Conservation (phyloP, 2,113 vertebrate species). For the Ptilorrhoa leucosticta region DNA sequence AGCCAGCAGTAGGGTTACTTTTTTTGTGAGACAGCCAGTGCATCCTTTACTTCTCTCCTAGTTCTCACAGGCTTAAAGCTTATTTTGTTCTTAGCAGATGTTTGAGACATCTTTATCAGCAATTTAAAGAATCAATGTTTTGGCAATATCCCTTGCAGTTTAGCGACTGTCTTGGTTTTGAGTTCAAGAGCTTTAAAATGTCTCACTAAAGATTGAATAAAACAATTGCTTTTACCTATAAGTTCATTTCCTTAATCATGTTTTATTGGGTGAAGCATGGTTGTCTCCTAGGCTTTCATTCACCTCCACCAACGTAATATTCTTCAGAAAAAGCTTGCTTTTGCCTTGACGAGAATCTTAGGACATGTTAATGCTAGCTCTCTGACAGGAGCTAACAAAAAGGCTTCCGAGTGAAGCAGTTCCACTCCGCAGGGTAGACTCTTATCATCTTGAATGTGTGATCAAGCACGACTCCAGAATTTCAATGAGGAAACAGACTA, state of each 20-base stretch:
- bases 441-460: constrained; percentile 34
- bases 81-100: neutral
- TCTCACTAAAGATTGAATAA: neutral
- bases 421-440: constrained; percentile 6
- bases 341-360: neutral
- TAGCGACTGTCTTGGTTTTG: neutral
- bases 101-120: neutral
- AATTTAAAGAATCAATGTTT: neutral
- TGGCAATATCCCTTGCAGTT: neutral
- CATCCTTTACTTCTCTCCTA: neutral
- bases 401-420: constrained; percentile 23
- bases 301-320: neutral
- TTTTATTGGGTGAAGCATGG: neutral
- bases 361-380: neutral
- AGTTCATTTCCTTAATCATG: neutral
- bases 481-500: constrained; percentile 8
- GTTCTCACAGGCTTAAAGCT: neutral
- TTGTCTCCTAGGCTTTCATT: neutral
- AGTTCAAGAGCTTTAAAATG: neutral
- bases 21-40: neutral
- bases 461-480: constrained; percentile 36
- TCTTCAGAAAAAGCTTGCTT: neutral
- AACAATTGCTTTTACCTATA: neutral
- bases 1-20: neutral
- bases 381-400: constrained; percentile 45